phyloP scores from a whole-genome alignment of 1,140 invertebrate species.

The Mycetomoellerius zeteki region DNA sequence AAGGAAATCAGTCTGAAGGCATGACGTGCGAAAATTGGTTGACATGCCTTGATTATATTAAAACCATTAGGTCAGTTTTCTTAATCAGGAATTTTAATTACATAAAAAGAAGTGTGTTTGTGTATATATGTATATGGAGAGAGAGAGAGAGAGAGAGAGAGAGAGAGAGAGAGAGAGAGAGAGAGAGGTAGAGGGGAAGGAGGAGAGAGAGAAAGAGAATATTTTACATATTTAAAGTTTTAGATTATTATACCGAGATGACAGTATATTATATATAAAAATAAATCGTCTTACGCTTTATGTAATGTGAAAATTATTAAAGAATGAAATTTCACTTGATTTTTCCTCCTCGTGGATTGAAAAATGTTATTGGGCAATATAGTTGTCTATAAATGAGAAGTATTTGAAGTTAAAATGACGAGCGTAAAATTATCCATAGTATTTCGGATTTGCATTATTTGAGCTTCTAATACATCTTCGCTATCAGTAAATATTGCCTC shows the following conservation, averaged over 20 bases:
- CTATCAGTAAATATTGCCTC: constrained; percentile 22
- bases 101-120: background rate
- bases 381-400: constrained; percentile 1
- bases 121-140: background rate
- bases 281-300: background rate
- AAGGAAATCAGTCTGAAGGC: constrained; percentile 7
- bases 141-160: too few species aligned
- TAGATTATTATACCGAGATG: background rate
- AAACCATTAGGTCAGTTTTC: background rate
- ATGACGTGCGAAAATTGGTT: constrained; percentile 12
- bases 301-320: background rate
- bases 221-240: background rate
- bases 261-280: background rate
- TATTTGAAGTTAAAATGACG: constrained; percentile 9
- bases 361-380: background rate
- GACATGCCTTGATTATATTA: constrained; percentile 11
- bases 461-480: constrained; percentile 13
- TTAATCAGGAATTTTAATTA: background rate
- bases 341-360: background rate
- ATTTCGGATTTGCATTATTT: constrained; percentile 6
- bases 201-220: background rate
- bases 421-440: background rate
- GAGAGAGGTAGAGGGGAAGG: too few species aligned
- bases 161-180: too few species aligned
- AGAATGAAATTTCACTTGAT: constrained; percentile 14